These are phyloP conservation scores for Discoglossus pictus DNA, from an alignment of 2,797 vertebrate genomes.

Conservation along the genomic window DNA sequence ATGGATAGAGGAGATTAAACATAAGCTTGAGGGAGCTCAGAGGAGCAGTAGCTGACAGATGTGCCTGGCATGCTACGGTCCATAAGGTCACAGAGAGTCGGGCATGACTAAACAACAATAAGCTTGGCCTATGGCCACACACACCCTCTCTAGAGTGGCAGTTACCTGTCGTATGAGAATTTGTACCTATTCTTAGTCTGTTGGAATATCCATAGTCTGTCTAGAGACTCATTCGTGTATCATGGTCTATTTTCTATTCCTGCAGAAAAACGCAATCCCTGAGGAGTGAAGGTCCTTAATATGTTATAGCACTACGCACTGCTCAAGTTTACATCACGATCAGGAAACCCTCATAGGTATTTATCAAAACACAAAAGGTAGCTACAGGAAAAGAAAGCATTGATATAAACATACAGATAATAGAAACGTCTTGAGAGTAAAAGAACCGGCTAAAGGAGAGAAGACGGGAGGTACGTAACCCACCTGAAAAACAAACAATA, in stretches of 20 bases:
- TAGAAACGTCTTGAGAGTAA: conserved; percentile 6
- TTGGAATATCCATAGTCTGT: background rate
- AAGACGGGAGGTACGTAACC: conserved; percentile 66
- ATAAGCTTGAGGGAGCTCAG: too few relatives aligned
- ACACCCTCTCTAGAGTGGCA: background rate
- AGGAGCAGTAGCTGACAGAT: too few relatives aligned
- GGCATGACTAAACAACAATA: too few relatives aligned
- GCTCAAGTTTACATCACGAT: background rate
- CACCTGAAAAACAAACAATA: conserved; percentile 68
- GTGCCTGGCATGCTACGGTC: too few relatives aligned
- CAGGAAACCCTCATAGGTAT: background rate
- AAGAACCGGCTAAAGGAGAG: conserved; percentile 55
- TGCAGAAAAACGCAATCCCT: background rate
- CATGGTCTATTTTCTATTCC: background rate
- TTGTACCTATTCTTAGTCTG: background rate
- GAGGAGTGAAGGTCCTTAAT: background rate
- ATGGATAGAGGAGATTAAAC: too few relatives aligned
- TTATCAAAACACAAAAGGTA: conserved; percentile 16
- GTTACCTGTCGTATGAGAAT: background rate
- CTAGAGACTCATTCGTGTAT: background rate
- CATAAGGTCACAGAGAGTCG: too few relatives aligned
- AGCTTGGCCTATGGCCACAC: background rate
- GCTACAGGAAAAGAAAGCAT: background rate
- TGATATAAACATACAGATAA: conserved; percentile 1
- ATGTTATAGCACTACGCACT: background rate